Evolutionary conservation across 2,797 vertebrate species (phyloP).

Genomic region (Etheostoma perlongum): DNA sequence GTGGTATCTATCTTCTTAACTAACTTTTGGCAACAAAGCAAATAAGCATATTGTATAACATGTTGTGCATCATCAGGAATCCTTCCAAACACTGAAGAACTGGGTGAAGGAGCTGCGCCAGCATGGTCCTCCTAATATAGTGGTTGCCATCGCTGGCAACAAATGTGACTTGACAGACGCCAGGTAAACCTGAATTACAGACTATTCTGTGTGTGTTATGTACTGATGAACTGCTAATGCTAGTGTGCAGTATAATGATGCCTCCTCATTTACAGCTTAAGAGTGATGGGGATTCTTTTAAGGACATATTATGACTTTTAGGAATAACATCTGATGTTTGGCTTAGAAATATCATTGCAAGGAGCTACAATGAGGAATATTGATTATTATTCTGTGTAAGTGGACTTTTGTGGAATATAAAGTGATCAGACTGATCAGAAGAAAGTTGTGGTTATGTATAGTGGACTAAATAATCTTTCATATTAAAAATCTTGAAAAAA

Average conservation of each 20-base stretch:
- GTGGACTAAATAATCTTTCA: neutral
- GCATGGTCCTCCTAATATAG: constrained; percentile 97
- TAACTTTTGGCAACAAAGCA: neutral
- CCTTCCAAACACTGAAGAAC: constrained; percentile 97
- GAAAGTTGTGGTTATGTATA: no score
- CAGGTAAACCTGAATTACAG: constrained; percentile 82
- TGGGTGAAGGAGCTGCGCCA: constrained; percentile 99
- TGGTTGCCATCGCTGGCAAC: constrained; percentile 97
- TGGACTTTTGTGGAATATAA: neutral
- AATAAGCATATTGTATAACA: neutral
- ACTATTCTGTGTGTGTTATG: neutral
- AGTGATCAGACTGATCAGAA: no score
- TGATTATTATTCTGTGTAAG: neutral
- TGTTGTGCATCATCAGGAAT: constrained; percentile 85
- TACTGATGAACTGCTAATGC: neutral
- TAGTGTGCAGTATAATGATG: neutral
- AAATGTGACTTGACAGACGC: constrained; percentile 97
- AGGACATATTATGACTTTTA: constrained; percentile 22
- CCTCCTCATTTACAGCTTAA: neutral
- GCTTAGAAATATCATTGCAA: neutral
- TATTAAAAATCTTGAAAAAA: constrained; percentile 28
- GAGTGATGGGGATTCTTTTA: constrained; percentile 1
- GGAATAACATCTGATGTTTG: constrained; percentile 20
- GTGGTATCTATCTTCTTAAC: neutral
- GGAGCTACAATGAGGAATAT: neutral